These are phyloP conservation scores for Diaprepes abbreviatus DNA, from an alignment of 2,888 invertebrate genomes.

Conservation along the genomic window DNA sequence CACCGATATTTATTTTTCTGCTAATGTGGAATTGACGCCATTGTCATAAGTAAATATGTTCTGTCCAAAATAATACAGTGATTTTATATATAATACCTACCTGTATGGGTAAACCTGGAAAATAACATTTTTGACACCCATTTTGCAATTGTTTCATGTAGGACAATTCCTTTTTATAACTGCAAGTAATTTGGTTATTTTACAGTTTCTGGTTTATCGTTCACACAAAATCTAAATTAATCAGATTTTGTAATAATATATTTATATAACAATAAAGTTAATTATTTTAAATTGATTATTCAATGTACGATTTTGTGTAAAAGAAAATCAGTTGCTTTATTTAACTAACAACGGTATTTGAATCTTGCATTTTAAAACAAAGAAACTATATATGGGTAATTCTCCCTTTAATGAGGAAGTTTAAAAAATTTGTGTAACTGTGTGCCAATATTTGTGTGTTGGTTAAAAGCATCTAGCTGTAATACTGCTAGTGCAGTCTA, in stretches of 20 bases:
- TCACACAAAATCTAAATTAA: neutral
- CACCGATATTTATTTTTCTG: no score
- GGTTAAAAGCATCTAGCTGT: constrained; percentile 3
- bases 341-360: neutral
- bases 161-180: constrained; percentile 2
- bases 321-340: neutral
- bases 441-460: neutral
- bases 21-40: no score
- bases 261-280: no score
- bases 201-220: neutral
- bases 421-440: neutral
- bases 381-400: constrained; percentile 3
- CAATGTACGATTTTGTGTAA: neutral
- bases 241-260: no score
- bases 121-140: neutral
- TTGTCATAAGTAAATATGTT: no score
- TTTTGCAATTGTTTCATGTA: neutral
- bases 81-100: no score
- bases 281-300: no score
- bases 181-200: constrained; percentile 1
- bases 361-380: constrained; percentile 15
- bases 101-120: neutral
- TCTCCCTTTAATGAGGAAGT: neutral
- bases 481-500: neutral
- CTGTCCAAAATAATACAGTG: no score